Percentiles rank a stretch among this genome's conserved stretches.
These are phyloP conservation scores for Urocyon cinereoargenteus DNA, from an alignment of 2,797 vertebrate species.

Conservation along the genomic window DNA sequence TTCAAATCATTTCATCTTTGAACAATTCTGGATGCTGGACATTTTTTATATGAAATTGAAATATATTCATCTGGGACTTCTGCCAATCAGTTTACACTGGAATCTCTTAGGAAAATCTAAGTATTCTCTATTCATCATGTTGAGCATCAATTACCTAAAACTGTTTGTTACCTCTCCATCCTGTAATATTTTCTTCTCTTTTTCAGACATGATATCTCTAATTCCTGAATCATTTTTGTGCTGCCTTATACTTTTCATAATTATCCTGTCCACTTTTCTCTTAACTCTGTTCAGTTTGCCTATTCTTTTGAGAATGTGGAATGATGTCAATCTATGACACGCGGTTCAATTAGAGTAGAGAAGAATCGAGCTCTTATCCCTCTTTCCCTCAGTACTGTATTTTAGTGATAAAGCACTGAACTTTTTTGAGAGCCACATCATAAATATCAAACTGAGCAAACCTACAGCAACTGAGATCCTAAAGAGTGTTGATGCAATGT, in stretches of 20 bases:
- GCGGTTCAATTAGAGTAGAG: neutral
- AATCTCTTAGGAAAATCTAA: neutral
- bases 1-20: conserved; percentile 1
- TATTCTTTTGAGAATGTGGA: neutral
- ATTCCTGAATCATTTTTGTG: neutral
- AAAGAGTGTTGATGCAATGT: neutral
- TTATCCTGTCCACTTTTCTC: neutral
- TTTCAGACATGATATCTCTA: neutral
- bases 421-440: neutral
- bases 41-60: neutral
- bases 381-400: neutral
- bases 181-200: neutral
- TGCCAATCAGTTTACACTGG: neutral
- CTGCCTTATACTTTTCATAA: neutral
- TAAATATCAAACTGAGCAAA: neutral
- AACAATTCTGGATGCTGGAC: neutral
- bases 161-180: neutral
- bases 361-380: neutral
- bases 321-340: neutral
- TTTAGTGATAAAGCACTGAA: neutral
- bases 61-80: neutral
- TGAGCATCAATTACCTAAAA: neutral
- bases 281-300: neutral
- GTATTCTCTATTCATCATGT: neutral
- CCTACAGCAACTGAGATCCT: neutral